Conservation (phyloP, 1,140 invertebrate genomes). For the Procambarus clarkii region DNA sequence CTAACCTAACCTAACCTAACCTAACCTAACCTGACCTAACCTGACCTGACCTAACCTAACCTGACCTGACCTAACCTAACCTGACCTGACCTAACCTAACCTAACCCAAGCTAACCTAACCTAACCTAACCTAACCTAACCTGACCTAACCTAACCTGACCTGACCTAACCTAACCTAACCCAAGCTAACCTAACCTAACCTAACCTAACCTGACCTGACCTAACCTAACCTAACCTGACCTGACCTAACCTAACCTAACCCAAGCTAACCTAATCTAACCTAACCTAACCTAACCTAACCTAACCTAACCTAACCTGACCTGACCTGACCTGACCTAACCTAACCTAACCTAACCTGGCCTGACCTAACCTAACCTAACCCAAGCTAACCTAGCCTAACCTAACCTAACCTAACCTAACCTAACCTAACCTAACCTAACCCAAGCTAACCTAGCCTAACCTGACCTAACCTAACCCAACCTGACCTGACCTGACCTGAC, state of each 20-base stretch:
- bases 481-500: conserved; percentile 16
- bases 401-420: conserved; percentile 30
- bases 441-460: conserved; percentile 12
- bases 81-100: neutral
- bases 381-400: conserved; percentile 37
- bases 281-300: neutral
- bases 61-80: neutral
- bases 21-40: neutral
- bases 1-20: neutral
- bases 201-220: neutral
- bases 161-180: neutral
- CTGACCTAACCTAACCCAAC: neutral
- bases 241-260: neutral
- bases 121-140: neutral
- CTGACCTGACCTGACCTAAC: conserved; percentile 34
- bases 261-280: neutral
- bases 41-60: neutral
- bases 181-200: neutral
- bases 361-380: conserved; percentile 30
- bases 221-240: neutral
- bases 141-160: neutral
- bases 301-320: conserved; percentile 18
- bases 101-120: neutral
- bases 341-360: conserved; percentile 18
- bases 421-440: conserved; percentile 33